These are phyloP conservation scores for Sminthopsis crassicaudata DNA, from an alignment of 2,113 vertebrate species.

Conservation along the genomic window DNA sequence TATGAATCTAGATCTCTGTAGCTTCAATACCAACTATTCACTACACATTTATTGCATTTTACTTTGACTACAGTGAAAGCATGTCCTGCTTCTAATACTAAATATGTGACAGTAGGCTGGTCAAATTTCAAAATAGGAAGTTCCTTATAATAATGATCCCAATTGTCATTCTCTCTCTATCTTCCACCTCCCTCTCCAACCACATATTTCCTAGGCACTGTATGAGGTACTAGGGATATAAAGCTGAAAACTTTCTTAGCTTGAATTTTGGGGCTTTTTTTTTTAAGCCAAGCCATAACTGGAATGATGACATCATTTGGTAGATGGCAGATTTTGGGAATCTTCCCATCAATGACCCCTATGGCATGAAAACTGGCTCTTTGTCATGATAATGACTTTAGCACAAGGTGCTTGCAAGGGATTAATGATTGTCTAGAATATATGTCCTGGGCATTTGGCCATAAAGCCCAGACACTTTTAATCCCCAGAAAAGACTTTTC, in stretches of 20 bases:
- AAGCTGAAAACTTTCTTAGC: neutral
- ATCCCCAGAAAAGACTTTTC: neutral
- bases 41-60: neutral
- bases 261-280: neutral
- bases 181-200: neutral
- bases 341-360: neutral
- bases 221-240: neutral
- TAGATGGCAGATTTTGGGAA: neutral
- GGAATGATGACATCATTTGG: neutral
- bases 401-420: neutral
- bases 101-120: neutral
- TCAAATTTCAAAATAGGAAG: neutral
- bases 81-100: neutral
- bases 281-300: neutral
- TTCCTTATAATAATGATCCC: neutral
- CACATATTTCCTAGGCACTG: neutral
- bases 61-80: neutral
- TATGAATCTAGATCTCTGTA: neutral
- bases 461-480: neutral
- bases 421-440: neutral
- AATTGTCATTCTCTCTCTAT: neutral
- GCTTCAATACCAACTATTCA: neutral
- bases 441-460: neutral
- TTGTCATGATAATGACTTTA: constrained; percentile 1
- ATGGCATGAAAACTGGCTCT: neutral